Evolutionary conservation across 2,797 vertebrate species (phyloP), one percentile per base, ranked within the genome.

Genomic region (Cheirogaleus major): DNA sequence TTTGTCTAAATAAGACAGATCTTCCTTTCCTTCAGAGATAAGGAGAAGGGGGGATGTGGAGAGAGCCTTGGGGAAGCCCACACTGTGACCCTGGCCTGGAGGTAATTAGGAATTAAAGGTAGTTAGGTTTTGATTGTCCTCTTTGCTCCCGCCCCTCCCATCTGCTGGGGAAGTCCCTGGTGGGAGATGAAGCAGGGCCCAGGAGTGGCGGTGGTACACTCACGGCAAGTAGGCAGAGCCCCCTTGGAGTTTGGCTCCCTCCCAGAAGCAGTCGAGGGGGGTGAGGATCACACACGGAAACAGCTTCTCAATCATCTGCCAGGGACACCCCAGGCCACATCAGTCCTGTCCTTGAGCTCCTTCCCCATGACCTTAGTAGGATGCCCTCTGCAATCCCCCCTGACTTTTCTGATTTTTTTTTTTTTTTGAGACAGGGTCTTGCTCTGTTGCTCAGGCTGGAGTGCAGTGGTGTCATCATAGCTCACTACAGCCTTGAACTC

Each of bases 251-350:
- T 99, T 99, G 98, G 99, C 99, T 45, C 99, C 99, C 98, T 99
- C 99, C 99, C 99, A 99, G 99, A 99, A 99, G 98, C 99, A 99
- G 99, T 99, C 99, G 98, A 99, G 98, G 0, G 99, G 99, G 1
- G 99, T 99, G 98, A 99, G 99, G 97, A 99, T 99, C 99, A 99
- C 99, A 27, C 99, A 99, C 12, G 99, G 99, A 97, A 99, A 99
- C 61, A 99, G 99, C 98, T 99, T 99, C 99, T 99, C 99, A 98
- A 99, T 99, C 99, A 99, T 99, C 99, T 99, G 98, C 70, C 93
- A 59, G 89, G 73, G 72, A 97, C 52, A 96, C 10, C 94, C 91
- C 79, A 35, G 52, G 89, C 32, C 59, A 23, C 23, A 10, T 97
- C 88, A 97, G 92, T 86, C 67, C 61, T 76, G 38, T 3, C 35